A percentile compares a stretch with the other conserved stretches of the same genome.
Evolutionary conservation across 2,888 invertebrate genomes (phyloP).

Genomic region (Andrena praecox): DNA sequence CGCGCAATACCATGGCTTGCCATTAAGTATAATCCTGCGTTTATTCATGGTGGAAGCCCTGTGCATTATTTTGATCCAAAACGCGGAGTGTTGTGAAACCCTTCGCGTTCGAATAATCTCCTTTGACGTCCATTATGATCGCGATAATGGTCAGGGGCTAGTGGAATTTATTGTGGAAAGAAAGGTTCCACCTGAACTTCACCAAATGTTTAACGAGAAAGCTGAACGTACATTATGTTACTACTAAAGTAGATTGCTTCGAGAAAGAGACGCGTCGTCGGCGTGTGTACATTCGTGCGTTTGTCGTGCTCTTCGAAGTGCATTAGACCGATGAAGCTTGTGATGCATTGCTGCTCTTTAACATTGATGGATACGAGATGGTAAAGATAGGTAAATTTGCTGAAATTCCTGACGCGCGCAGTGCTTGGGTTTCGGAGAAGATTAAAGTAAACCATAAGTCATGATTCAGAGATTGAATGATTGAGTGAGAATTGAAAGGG

Average conservation of each 20-base stretch:
- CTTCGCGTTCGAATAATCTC: constrained; percentile 59
- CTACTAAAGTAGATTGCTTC: neutral
- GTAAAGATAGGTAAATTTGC: neutral
- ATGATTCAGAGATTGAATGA: too few relatives aligned
- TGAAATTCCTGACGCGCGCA: constrained; percentile 1
- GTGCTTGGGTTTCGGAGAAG: neutral
- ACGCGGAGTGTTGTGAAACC: constrained; percentile 51
- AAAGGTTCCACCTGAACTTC: neutral
- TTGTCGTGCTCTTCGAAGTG: constrained; percentile 6
- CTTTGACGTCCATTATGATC: constrained; percentile 11
- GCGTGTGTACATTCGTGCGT: neutral
- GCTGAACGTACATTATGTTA: neutral
- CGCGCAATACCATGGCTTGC: constrained; percentile 71
- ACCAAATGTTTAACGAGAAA: constrained; percentile 3
- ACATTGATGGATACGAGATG: constrained; percentile 10
- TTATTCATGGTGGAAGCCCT: constrained; percentile 65
- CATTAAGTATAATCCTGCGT: constrained; percentile 75
- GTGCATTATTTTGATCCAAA: constrained; percentile 64
- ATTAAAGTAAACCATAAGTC: neutral
- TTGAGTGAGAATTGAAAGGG: too few relatives aligned
- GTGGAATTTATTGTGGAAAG: neutral
- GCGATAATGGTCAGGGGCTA: neutral
- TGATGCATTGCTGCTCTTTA: constrained; percentile 21
- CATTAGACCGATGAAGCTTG: constrained; percentile 26
- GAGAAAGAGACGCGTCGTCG: constrained; percentile 7